Percentiles rank a stretch among this genome's conserved stretches.
Evolutionary conservation across 2,888 invertebrate genomes (phyloP).

Genomic region (Drosophila eohydei): DNA sequence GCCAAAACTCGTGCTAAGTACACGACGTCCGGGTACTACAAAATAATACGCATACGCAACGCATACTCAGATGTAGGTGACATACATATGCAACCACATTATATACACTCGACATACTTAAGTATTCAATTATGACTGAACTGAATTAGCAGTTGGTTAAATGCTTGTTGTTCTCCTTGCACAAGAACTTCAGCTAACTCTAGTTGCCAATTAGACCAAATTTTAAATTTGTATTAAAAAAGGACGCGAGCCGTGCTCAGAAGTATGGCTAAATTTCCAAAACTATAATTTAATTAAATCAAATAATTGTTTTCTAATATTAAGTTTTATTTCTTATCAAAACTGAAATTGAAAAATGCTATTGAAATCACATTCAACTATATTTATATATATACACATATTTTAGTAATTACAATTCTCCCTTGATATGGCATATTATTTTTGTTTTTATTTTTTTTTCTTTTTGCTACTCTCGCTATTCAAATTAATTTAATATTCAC

Average conservation of each 20-base stretch:
- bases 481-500: constrained; percentile 13
- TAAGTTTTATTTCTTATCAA: no score
- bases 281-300: background rate
- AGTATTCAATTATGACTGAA: constrained; percentile 1
- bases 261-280: background rate
- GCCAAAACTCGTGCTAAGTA: constrained; percentile 47
- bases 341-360: no score
- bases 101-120: background rate
- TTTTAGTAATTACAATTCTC: background rate
- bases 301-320: background rate
- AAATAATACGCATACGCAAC: constrained; percentile 4
- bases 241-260: background rate
- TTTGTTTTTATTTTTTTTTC: background rate
- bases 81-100: constrained; percentile 1
- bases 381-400: no score
- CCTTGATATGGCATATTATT: background rate
- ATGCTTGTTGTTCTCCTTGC: background rate
- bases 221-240: background rate
- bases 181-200: background rate
- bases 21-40: constrained; percentile 12
- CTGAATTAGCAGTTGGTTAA: constrained; percentile 21
- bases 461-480: background rate
- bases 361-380: background rate
- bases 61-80: constrained; percentile 14
- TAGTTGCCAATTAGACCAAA: background rate